Evolutionary conservation across 64 coral and sea anemone genomes (phyloP), one percentile per base, ranked within the genome.

Genomic region (Astreopora myriophthalma): DNA sequence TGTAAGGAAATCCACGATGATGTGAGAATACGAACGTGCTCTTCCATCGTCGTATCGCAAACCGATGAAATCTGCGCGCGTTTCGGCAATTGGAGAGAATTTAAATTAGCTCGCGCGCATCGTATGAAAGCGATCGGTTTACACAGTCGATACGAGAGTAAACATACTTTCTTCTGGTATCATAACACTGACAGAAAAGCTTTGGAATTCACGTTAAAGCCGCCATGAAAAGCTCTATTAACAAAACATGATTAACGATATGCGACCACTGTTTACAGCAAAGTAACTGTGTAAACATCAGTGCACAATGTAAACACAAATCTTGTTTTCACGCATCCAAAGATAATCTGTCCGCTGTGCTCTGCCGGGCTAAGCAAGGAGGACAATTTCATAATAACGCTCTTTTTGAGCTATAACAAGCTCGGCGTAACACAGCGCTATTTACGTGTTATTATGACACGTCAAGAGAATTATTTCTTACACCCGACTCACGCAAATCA

Each of bases 241-340:
- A 65, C 79, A 83, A 83, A 64, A 83, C 55, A 83, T 64, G 79
- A 83, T 64, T 83, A 64, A 83, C 48, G 20, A 83, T 33, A 8
- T 63, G 29, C 35, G 52, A 60, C 9, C 57, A 83, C 55, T 64
- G 32, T 83, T 64, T 83, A 5, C 65, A 31, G 65, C 79, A 65
- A 34, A 23, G 75, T 78, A 49, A 64, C 70, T 34, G 70, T 73
- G 34, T 73, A 73, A 32, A 78, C 25, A 83, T 16, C 14, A 83
- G 61, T 24, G 28, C 33, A 25, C 51, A 80, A 83, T 65, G 65
- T 38, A 83, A 63, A 83, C 79, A 83, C 49, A 83, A 60, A 83
- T 83, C 26, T 8, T 20, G 27, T 7, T 80, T 80, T 80, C 52
- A 37, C 57, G 79, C 55, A 22, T 36, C 79, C 79, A 33, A 17